A percentile compares a stretch with the other conserved stretches of the same genome.
These are phyloP conservation scores for Cyprinodon variegatus DNA, from an alignment of 2,113 vertebrate species.

Conservation along the genomic window DNA sequence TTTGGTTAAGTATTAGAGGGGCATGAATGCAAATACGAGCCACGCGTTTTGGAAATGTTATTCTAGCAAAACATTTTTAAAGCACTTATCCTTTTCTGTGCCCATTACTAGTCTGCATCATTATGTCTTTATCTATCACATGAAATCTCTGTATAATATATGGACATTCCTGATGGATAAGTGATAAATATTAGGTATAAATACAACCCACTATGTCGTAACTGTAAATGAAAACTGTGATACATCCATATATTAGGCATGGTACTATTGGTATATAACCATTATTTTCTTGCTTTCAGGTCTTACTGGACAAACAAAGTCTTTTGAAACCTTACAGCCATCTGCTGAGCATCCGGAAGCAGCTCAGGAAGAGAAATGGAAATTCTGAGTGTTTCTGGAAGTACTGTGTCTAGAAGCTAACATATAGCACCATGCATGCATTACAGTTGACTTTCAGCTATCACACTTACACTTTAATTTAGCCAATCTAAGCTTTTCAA, in stretches of 20 bases:
- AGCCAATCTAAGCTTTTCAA: slow-evolving; percentile 8
- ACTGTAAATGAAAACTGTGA: neutral
- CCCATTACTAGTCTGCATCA: too few species aligned
- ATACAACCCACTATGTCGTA: too few species aligned
- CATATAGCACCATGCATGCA: slow-evolving; percentile 13
- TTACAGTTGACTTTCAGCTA: neutral
- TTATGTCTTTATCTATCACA: neutral
- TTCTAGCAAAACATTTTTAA: neutral
- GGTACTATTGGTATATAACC: neutral
- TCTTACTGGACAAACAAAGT: slow-evolving; percentile 72
- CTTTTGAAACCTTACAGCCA: slow-evolving; percentile 66
- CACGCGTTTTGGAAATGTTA: neutral
- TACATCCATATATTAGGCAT: neutral
- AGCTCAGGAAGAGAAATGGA: slow-evolving; percentile 75
- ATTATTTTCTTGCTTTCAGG: slow-evolving; percentile 53
- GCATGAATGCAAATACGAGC: too few species aligned
- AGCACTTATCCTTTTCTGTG: neutral
- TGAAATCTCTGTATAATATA: neutral
- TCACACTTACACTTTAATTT: slow-evolving; percentile 9
- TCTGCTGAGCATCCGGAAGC: slow-evolving; percentile 68
- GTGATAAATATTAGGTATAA: too few species aligned
- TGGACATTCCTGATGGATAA: neutral
- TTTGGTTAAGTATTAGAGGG: too few species aligned
- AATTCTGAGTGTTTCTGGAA: slow-evolving; percentile 83
- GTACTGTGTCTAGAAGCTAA: slow-evolving; percentile 76